phyloP scores from a whole-genome alignment of 2,797 vertebrate species.

The Clamator glandarius region DNA sequence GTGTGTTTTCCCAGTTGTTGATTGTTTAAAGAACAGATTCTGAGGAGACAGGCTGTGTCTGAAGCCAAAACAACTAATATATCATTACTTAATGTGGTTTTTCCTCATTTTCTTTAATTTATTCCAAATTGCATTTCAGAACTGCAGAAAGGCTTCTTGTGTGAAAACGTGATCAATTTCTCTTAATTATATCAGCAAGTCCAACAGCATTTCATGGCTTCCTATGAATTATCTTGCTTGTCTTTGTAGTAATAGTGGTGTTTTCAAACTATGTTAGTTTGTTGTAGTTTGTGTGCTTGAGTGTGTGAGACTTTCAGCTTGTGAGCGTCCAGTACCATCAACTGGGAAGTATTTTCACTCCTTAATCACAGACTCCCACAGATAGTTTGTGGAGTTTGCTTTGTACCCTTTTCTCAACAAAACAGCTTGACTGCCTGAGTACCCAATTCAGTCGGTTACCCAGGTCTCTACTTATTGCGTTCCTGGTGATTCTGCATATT shows the following conservation, averaged over 20 bases:
- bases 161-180: not conserved
- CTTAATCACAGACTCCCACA: not conserved
- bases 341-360: not conserved
- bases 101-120: not conserved
- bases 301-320: not conserved
- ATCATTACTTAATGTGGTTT: not conserved
- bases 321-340: not conserved
- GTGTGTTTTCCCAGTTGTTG: not conserved
- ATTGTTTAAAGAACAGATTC: not conserved
- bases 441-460: not conserved
- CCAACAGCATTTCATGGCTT: not conserved
- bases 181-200: not conserved
- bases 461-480: fast-evolving
- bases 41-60: not conserved
- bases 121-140: not conserved
- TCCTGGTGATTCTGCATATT: not conserved
- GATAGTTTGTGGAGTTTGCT: not conserved
- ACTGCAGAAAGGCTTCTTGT: not conserved
- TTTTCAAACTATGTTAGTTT: not conserved
- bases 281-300: not conserved
- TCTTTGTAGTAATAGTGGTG: not conserved
- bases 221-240: not conserved
- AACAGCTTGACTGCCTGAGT: not conserved
- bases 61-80: not conserved
- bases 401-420: not conserved